These are phyloP conservation scores for Struthio camelus DNA, from an alignment of 2,113 vertebrate genomes.

Conservation along the genomic window DNA sequence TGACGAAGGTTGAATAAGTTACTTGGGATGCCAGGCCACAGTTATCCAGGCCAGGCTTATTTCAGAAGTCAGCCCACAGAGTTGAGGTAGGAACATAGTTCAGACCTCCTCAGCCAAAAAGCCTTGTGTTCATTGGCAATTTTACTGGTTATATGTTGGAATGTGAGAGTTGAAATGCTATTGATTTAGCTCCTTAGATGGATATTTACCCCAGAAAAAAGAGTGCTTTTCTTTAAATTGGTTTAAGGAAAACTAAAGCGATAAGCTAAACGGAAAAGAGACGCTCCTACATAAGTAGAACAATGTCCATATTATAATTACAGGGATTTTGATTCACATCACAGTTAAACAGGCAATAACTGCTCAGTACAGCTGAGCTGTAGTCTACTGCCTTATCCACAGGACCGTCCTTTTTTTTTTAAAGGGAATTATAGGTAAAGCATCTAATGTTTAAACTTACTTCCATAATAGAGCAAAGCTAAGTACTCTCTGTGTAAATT, in stretches of 20 bases:
- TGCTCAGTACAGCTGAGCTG: neutral
- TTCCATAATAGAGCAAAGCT: neutral
- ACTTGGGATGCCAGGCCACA: rapidly evolving
- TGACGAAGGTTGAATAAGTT: neutral
- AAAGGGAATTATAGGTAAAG: neutral
- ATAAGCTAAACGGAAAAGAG: neutral
- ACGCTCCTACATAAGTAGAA: neutral
- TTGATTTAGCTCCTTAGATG: rapidly evolving
- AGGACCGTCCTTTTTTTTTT: neutral
- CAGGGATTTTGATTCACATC: neutral
- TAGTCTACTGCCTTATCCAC: neutral
- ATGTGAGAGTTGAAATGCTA: neutral
- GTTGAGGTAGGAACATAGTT: neutral
- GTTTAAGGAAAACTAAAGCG: neutral
- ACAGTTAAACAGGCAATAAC: neutral
- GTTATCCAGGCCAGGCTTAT: neutral
- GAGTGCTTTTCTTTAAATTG: neutral
- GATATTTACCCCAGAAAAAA: neutral
- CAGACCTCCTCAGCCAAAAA: neutral
- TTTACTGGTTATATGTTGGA: neutral
- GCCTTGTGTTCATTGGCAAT: neutral
- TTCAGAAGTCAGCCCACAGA: neutral
- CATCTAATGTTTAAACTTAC: neutral
- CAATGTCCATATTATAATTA: neutral
- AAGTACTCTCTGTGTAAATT: neutral